Conservation (phyloP, 2,888 invertebrate species). For the Caenorhabditis zanzibari region DNA sequence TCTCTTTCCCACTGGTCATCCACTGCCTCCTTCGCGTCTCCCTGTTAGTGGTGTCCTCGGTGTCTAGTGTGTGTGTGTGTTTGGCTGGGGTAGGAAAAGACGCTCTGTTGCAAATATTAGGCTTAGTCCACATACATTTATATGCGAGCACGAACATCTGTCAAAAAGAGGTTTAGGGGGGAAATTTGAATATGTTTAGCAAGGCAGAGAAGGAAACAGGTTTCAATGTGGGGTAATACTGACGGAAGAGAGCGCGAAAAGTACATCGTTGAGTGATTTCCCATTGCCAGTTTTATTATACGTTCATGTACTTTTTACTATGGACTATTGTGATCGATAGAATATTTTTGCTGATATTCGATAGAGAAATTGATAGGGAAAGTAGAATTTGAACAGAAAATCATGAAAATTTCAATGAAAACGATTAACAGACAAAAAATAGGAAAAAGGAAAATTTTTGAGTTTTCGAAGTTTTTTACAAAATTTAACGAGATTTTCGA, state of each 20-base stretch:
- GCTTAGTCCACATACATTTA: background rate
- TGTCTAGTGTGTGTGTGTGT: slow-evolving; percentile 2
- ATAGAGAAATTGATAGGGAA: too few species aligned
- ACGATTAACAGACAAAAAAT: background rate
- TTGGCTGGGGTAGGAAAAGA: background rate
- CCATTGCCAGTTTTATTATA: too few species aligned
- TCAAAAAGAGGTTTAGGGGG: background rate
- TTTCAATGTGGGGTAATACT: background rate
- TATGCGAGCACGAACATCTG: slow-evolving; percentile 22
- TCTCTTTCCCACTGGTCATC: background rate
- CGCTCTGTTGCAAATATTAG: slow-evolving; percentile 1
- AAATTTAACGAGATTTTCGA: too few species aligned
- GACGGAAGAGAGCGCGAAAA: too few species aligned
- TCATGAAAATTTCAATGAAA: background rate
- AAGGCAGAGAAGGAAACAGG: background rate
- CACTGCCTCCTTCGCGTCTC: background rate
- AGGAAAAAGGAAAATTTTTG: background rate
- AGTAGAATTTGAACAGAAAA: too few species aligned
- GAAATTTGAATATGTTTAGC: background rate
- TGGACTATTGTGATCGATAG: too few species aligned
- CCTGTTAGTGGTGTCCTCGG: background rate
- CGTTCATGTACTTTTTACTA: too few species aligned
- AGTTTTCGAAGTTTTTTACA: background rate
- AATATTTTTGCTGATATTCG: too few species aligned
- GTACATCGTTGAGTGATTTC: too few species aligned